Conservation (phyloP, 2,797 vertebrate genomes). For the Intellagama lesueurii region DNA sequence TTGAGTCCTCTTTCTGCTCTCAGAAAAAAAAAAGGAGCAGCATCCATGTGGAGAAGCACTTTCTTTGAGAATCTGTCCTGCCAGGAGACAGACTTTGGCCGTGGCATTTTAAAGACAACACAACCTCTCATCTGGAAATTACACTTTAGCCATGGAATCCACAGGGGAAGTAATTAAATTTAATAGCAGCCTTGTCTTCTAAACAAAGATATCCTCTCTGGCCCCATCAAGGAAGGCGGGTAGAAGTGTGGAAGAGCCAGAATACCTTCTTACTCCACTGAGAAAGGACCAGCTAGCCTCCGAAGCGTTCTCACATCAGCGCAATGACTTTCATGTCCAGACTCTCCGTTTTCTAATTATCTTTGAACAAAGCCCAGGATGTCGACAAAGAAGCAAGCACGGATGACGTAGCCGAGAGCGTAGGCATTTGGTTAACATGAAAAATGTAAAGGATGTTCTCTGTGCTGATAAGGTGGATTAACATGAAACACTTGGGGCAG, state of each 20-base stretch:
- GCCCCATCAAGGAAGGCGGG: not conserved
- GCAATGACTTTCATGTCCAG: slow-evolving; percentile 20
- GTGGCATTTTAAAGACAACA: not conserved
- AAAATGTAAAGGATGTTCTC: not conserved
- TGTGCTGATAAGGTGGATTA: slow-evolving; percentile 55
- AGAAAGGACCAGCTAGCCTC: not conserved
- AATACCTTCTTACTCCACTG: not conserved
- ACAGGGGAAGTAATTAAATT: slow-evolving; percentile 48
- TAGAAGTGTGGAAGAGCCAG: not conserved
- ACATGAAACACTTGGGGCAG: slow-evolving; percentile 28
- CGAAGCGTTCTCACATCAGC: not conserved
- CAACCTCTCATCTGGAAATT: not conserved
- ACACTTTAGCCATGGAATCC: slow-evolving; percentile 16
- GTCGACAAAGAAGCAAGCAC: slow-evolving; percentile 33
- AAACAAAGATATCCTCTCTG: slow-evolving; percentile 37
- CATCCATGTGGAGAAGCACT: rapidly evolving
- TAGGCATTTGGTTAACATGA: not conserved
- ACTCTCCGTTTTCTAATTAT: slow-evolving; percentile 45
- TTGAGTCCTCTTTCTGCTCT: not conserved
- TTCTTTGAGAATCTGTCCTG: not conserved
- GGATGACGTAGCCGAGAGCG: not conserved
- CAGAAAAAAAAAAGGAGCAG: not conserved
- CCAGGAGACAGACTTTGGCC: not conserved
- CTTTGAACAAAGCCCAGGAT: slow-evolving; percentile 39
- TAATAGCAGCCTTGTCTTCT: not conserved